Base-by-base conservation (phyloP, 2,113 vertebrate genomes). In the Bambusicola thoracicus region DNA sequence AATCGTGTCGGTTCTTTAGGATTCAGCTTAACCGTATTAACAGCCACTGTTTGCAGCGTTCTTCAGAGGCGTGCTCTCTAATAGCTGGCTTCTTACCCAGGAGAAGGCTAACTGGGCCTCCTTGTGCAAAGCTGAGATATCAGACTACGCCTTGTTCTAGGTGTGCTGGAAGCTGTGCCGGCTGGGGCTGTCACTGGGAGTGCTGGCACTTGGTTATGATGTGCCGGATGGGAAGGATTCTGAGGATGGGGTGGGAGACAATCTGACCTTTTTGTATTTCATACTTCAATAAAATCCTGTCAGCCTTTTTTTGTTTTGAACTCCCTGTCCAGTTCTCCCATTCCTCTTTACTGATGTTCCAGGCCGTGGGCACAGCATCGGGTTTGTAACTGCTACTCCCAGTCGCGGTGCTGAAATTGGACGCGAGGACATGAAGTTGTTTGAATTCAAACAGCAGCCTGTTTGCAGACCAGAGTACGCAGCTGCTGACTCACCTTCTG, bases 231-330 rank as follows among this genome's bases (percentile, higher is more conserved):
- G 62, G 66, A 85, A 81, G n/a, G 73, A 67, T 59, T 29, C 34
- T 0, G 2, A 56, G 66, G 40, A n/a, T n/a, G n/a, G 40, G 30
- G 17, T 87, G 62, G 78, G 88, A 82, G 81, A 93, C 78, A 74
- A 93, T 80, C 85, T 91, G 86, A 94, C 63, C 73, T 94, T 94
- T 92, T 94, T 92, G 32, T 81, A 84, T 87, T 79, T 93, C 59
- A 21, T 69, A 92, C 32, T 56, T 90, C 86, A 96, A 91, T 96
- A 96, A 97, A 97, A 92, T 79, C 58, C 51, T 87, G n/a, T 62
- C 73, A 62, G 46, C 81, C 72, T 95, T 94, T 92, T 40, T 84
- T 84, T 4, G 1, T 40, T 84, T 84, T 4, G 1, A 5, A 74
- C 25, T 93, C 53, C 56, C 90, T 36, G 38, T 74, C 72, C 51